Percentiles rank a stretch among this genome's conserved stretches.
Conservation (phyloP, 2,888 invertebrate species). For the Nesidiocoris tenuis region DNA sequence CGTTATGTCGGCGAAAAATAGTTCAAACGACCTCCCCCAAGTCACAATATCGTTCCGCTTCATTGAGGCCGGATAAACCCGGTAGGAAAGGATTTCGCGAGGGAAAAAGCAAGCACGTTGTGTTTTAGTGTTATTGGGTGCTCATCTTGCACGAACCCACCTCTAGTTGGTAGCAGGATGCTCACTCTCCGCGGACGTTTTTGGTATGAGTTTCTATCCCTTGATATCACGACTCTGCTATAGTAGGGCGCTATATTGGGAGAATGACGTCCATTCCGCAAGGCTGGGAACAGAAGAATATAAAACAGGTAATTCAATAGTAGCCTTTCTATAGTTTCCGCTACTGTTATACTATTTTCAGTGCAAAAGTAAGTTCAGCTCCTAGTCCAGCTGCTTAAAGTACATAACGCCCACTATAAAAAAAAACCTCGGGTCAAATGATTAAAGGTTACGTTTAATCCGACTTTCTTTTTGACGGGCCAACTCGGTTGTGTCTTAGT, state of each 20-base stretch:
- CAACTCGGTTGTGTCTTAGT: no score
- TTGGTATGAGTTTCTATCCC: background rate
- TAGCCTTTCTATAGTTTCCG: no score
- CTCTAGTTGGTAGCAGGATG: background rate
- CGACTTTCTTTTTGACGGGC: no score
- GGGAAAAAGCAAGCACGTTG: background rate
- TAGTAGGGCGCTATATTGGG: background rate
- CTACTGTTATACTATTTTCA: no score
- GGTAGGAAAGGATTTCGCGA: background rate
- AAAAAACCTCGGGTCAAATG: no score
- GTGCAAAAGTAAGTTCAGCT: no score
- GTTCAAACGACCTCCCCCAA: background rate
- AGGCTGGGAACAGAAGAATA: background rate
- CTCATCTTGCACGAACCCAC: background rate
- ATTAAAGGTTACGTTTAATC: no score
- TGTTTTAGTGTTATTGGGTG: background rate
- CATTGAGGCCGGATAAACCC: background rate
- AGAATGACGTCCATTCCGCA: background rate
- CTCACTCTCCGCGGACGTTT: background rate
- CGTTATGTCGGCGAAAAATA: background rate
- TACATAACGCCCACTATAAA: no score
- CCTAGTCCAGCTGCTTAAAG: no score
- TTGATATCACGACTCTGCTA: background rate
- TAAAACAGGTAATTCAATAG: no score
- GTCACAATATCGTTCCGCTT: background rate